Base-by-base conservation (phyloP, 2,888 invertebrate genomes). In the Andrena haemorrhoa region DNA sequence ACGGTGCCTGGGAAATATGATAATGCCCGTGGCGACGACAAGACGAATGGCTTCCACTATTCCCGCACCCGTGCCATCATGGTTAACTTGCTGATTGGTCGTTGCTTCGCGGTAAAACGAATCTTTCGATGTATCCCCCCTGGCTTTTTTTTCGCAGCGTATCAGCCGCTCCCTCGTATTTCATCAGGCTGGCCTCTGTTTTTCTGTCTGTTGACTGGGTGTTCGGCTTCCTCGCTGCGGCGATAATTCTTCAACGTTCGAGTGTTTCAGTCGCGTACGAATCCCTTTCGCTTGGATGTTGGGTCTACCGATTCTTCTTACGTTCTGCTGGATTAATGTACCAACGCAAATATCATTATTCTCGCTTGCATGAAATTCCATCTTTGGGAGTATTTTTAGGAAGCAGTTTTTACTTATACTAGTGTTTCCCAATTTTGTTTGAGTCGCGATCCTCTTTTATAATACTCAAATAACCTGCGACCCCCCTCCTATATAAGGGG, bases 51-150 rank as follows among this genome's bases (percentile, higher is more conserved):
- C 83, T 83, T 86, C 75, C 83, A 83, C 88, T 83, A 87, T 90
- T 87, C 84, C 79, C 60, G 76, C 72, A 84, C 79, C 86, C 84
- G 83, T 84, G 85, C 84, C 86, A 78, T 88, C 86, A 86, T 83
- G 89, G 88, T 90, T 90, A 89, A 89, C 87, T 86, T 86, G 90
- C 88, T 90, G 90, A 91, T 91, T 90, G 91, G 91, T 89, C 89
- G 90, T 90, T 88, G 89, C 84, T 79, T 64, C 79, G 83, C 58
- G 77, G 84, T 72, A 77, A 83, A 83, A 80, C 85, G 84, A 83
- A 89, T 90, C 89, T 90, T 89, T 89, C 89, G 84, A 84, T 79
- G 84, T 72, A 63, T 64, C 71, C 70, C 41, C 41, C 41, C 41
- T 16, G 78, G 75, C 72, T 31, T 10, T 80, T 76, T 76, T 82